A percentile compares a stretch with the other conserved stretches of the same genome.
These are phyloP conservation scores for Cinara cedri DNA, from an alignment of 2,888 invertebrate species.

Conservation along the genomic window DNA sequence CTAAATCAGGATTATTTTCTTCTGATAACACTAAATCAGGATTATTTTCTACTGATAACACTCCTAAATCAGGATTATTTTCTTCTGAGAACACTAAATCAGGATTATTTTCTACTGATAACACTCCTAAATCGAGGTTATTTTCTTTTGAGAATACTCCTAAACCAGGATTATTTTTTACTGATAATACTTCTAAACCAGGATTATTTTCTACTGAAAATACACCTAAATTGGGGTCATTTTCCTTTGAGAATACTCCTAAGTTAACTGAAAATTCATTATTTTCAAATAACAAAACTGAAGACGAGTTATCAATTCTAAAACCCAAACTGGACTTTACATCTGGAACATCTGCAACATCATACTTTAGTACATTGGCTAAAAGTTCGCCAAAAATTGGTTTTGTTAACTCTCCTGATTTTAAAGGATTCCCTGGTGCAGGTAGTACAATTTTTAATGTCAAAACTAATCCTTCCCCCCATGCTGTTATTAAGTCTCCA, in stretches of 20 bases:
- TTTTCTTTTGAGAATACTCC: constrained; percentile 20
- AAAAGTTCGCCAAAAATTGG: constrained; percentile 48
- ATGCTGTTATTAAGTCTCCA: constrained; percentile 42
- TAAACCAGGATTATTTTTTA: background rate
- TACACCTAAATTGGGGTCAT: background rate
- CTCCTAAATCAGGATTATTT: background rate
- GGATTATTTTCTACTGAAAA: background rate
- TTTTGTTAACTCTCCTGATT: constrained; percentile 55
- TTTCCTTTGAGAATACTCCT: constrained; percentile 18
- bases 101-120: background rate
- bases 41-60: background rate
- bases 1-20: too few species aligned
- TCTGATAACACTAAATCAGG: background rate
- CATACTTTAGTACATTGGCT: constrained; percentile 47
- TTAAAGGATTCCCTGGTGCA: constrained; percentile 61
- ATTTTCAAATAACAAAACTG: constrained; percentile 8
- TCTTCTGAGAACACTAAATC: background rate
- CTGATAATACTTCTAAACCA: background rate
- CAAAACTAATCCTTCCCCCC: constrained; percentile 49
- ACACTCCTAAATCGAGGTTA: background rate
- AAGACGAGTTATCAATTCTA: background rate
- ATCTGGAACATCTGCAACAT: constrained; percentile 32
- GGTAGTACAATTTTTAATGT: constrained; percentile 61
- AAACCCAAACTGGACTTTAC: constrained; percentile 51
- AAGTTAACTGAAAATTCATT: constrained; percentile 18